Base-by-base conservation (phyloP, 2,797 vertebrate genomes). In the Neomorphus geoffroyi region DNA sequence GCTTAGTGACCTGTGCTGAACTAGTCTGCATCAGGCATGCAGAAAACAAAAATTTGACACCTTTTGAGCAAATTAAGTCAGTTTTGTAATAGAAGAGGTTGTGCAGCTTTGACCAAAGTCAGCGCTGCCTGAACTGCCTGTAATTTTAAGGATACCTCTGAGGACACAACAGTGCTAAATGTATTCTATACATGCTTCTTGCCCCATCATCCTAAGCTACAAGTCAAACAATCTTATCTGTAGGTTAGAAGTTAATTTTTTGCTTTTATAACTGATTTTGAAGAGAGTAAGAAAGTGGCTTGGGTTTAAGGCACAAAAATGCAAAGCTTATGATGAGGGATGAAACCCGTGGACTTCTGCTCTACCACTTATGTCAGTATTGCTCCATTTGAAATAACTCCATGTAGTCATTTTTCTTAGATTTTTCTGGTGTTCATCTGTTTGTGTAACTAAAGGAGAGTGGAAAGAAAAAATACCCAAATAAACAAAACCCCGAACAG, bases 241-340 rank as follows among this genome's bases (percentile, higher is more conserved):
- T 43, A 41, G 65, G 24, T 78, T n/a, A 65, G 51, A 17, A 72
- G 67, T 92, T 93, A 67, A 72, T 53, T 72, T 93, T 92, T 90
- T 73, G 50, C 61, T 80, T 91, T 94, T 60, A 2, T 43, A 66
- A 22, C 46, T 81, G 60, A 19, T 69, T 83, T 75, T 75, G 83
- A 57, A 65, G 66, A 35, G 48, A 37, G 54, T 51, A 58, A 14
- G 45, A 64, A 85, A n/a, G 35, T 41, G 51, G 18, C 8, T 86
- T 41, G 8, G 33, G 65, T 88, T 72, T 54, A 57, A 62, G 46
- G 54, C 24, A 37, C 37, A 6, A 3, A 33, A 85, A 18, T 15
- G 51, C 22, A 35, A 37, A 32, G 21, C 27, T 77, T 33, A 1
- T 35, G n/a, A 1, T 50, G 35, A 50, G 37, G 10, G 18, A 4